Percentiles rank a stretch among this genome's conserved stretches.
Evolutionary conservation across 2,113 vertebrate genomes (phyloP).

Genomic region (Pelodiscus sinensis): DNA sequence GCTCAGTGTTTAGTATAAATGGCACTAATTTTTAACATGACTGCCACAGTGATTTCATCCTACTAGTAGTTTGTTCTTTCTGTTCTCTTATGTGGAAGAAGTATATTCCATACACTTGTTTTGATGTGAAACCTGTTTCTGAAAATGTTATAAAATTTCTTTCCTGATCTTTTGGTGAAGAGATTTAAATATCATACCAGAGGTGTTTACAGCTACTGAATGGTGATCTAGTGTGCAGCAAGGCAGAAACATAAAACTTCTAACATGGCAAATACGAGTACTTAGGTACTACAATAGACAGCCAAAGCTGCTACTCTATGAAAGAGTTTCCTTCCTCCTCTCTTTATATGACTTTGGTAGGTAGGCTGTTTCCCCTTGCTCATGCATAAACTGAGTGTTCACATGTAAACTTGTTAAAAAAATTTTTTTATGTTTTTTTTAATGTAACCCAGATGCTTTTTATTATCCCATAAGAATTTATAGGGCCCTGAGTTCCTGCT

Average conservation of each 20-base stretch:
- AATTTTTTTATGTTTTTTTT: too few species aligned
- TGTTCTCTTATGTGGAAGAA: constrained; percentile 53
- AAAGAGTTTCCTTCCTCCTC: not conserved
- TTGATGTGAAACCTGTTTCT: constrained; percentile 56
- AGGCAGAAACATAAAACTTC: constrained; percentile 27
- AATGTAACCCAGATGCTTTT: too few species aligned
- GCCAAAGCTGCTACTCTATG: too few species aligned
- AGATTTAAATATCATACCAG: constrained; percentile 45
- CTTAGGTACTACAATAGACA: not conserved
- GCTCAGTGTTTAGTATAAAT: not conserved
- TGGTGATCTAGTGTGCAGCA: not conserved
- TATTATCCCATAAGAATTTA: not conserved
- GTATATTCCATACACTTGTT: constrained; percentile 37
- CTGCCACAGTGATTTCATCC: constrained; percentile 25
- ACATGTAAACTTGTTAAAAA: not conserved
- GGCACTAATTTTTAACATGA: not conserved
- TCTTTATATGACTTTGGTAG: accelerated
- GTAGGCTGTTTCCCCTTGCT: not conserved
- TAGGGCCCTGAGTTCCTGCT: not conserved
- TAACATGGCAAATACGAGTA: not conserved
- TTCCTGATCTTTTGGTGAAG: not conserved
- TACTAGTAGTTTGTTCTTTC: not conserved
- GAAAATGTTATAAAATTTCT: constrained; percentile 37
- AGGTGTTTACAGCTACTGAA: constrained; percentile 36
- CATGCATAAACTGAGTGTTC: not conserved